Evolutionary conservation across 2,888 invertebrate genomes (phyloP), one percentile per base, ranked within the genome.

Genomic region (Miltochrista miniata): DNA sequence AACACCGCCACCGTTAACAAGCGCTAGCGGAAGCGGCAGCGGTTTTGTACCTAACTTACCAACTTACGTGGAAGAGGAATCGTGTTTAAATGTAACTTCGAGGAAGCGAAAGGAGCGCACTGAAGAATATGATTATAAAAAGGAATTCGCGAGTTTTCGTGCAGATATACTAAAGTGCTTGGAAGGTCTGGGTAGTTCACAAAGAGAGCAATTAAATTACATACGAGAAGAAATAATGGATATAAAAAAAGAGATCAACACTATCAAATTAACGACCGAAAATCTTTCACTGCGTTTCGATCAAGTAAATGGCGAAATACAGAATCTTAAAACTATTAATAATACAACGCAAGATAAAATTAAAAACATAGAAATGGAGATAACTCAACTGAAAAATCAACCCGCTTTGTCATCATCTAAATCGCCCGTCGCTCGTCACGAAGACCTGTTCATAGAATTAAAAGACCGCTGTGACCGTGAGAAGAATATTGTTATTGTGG

Each of bases 321-420:
- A 33, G n/a, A 33, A 8, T 11, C n/a, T 33, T 11, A 33, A 33
- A 33, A 7, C 39, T n/a, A 12, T 10, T 51, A n/a, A 54, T n/a
- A 18, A 7, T 30, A 35, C 15, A 15, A 54, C 51, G 13, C 29
- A 58, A 29, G 39, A 56, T 8, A 54, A 48, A 36, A 45, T 59
- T 11, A 46, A 40, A 48, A 47, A 39, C 9, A 45, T 59, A 1
- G 45, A 59, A 44, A 38, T n/a, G 5, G 51, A 56, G 31, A 42
- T 11, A n/a, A n/a, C n/a, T n/a, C n/a, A n/a, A n/a, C n/a, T n/a
- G n/a, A n/a, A n/a, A n/a, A n/a, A n/a, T n/a, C n/a, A n/a, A n/a
- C n/a, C n/a, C n/a, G n/a, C n/a, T n/a, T n/a, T n/a, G n/a, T n/a
- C n/a, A n/a, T n/a, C n/a, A n/a, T n/a, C n/a, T n/a, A n/a, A n/a